Evolutionary conservation across 2,888 invertebrate genomes (phyloP), one percentile per base, ranked within the genome.

Genomic region (Agonopterix arenella): DNA sequence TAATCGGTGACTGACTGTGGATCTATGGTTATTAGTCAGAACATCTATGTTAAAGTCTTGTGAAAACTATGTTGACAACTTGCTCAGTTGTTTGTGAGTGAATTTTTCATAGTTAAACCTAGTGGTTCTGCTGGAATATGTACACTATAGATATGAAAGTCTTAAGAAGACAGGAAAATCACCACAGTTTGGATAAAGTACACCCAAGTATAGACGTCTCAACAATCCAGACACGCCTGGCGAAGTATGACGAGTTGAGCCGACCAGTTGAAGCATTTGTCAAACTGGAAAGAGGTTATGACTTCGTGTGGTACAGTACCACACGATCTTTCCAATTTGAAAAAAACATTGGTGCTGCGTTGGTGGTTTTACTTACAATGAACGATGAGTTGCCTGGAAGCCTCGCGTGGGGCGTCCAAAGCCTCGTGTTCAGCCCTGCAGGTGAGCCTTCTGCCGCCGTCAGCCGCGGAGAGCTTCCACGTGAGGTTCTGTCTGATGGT

Each of bases 381-480:
- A 0, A 88, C 82, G 3, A 66, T 57, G 0, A 88, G 57, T 54
- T 88, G 88, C 2, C 76, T 70, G 42, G 64, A 66, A 0, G 65
- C 75, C 9, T 76, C 75, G 43, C 57, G 64, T 0, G 83, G 84
- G 8, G 63, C 69, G 18, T 85, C 81, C 42, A 93, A 73, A 0
- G 93, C 93, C 13, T 92, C 90, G 70, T 96, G 95, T 49, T 90
- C 90, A 0, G 93, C 92, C 1, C 92, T 89, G 74, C 96, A 96
- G 52, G 89, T 85, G 48, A 96, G 72, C 9, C 80, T 80, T 62
- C 90, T 92, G 9, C 92, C 92, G 68, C 93, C 92, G 60, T 96
- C 95, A 2, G 90, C 90, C 28, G 93, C 91, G 0, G 84, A 76
- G 49, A 96, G 75, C 8, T 71, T 80, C 51, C 92, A 89, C 7